These are phyloP conservation scores for Ricordea florida DNA, from an alignment of 92 coral and sea anemone species.

Conservation along the genomic window DNA sequence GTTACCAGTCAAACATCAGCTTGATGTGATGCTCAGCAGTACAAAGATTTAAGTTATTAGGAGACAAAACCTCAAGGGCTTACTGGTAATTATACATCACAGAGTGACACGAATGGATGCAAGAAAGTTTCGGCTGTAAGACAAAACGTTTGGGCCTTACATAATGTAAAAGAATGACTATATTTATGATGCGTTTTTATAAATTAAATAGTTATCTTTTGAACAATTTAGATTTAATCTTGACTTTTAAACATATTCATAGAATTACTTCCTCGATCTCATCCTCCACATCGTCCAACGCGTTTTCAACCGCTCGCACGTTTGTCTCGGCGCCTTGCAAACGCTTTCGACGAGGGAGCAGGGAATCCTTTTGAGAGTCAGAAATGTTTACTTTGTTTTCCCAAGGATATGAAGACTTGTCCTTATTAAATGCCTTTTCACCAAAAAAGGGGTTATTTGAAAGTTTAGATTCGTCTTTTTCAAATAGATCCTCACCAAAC, in stretches of 20 bases:
- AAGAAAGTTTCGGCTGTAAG: no score
- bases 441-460: slow-evolving; percentile 47
- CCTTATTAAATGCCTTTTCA: slow-evolving; percentile 24
- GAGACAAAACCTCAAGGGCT: no score
- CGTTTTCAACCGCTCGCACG: slow-evolving; percentile 76
- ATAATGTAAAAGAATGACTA: no score
- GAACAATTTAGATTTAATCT: not conserved
- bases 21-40: no score
- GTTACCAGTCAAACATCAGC: no score
- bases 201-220: not conserved
- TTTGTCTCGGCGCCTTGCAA: slow-evolving; percentile 63
- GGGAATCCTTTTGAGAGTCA: slow-evolving; percentile 38
- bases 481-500: slow-evolving; percentile 79
- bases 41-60: no score
- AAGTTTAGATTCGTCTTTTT: slow-evolving; percentile 48
- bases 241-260: slow-evolving; percentile 16
- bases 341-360: slow-evolving; percentile 71
- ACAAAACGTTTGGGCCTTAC: no score
- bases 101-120: no score
- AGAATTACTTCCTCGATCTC: slow-evolving; percentile 93
- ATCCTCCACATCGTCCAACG: slow-evolving; percentile 77
- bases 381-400: slow-evolving; percentile 64
- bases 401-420: slow-evolving; percentile 71
- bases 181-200: no score
- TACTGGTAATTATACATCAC: no score